Evolutionary conservation across 1,140 invertebrate species (phyloP), one percentile per base, ranked within the genome.

Genomic region (Amyelois transitella): DNA sequence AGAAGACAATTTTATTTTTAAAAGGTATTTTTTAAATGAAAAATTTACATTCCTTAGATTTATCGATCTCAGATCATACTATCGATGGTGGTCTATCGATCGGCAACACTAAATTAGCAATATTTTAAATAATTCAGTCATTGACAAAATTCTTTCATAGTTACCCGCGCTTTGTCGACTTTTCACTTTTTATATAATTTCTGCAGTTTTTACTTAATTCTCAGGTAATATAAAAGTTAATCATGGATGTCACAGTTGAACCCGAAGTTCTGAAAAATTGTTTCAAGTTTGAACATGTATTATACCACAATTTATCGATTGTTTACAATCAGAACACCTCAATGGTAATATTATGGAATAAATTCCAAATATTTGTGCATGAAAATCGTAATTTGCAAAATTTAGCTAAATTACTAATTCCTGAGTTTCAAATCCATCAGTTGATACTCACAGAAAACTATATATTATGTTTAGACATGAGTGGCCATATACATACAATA

Each of bases 301-400:
- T 62, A 43, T 49, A 51, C 12, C 69, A 62, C 32, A 77, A 63
- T 19, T 50, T 83, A 45, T 75, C 74, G 21, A 64, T 83, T 49
- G 43, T 50, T 49, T 67, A 72, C 28, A 71, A 75, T 55, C 20
- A 50, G 1, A 57, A 51, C 7, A 77, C 53, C 44, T 64, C 47
- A 6, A 58, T 60, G 43, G 47, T 70, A 6, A 58, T 72, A 18
- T 58, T 81, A 10, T 86, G 79, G 79, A 84, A 82, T 65, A 81
- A 77, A 54, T 77, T 73, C 55, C 73, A 83, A 71, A 74, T 86
- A 62, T 81, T 77, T 52, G 22, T 86, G 14, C 76, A 76, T 22
- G 69, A 75, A 54, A 57, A 72, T 10, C 22, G 70, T 0, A 64
- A 75, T 49, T 71, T 79, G 18, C 55, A 75, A 21, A 54, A 19